Conservation (phyloP, 2,113 vertebrate species). For the Dolichotis patagonum region DNA sequence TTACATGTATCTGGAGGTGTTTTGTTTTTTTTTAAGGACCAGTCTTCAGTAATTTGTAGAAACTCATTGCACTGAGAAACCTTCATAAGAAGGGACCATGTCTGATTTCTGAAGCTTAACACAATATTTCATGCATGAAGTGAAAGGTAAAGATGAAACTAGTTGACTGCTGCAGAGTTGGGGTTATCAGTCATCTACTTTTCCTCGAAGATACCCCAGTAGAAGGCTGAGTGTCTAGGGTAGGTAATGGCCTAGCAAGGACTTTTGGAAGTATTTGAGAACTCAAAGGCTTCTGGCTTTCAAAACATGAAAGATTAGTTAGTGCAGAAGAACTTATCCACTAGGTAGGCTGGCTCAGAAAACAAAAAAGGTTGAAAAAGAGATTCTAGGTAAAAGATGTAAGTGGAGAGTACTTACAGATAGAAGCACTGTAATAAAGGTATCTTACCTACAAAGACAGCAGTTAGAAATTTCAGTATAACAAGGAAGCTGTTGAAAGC, state of each 20-base stretch:
- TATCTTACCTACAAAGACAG: neutral
- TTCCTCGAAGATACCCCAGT: neutral
- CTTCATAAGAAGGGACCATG: neutral
- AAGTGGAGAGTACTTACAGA: neutral
- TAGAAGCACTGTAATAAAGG: neutral
- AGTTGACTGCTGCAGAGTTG: neutral
- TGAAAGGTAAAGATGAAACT: neutral
- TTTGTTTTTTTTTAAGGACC: neutral
- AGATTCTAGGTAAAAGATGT: neutral
- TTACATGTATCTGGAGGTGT: neutral
- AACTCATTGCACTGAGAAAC: neutral
- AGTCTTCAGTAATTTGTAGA: neutral
- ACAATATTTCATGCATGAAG: neutral
- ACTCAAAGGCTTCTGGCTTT: neutral
- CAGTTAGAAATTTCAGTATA: neutral
- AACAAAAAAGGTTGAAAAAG: neutral
- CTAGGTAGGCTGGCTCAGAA: neutral
- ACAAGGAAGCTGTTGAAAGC: conserved; percentile 23
- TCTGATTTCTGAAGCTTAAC: conserved; percentile 17
- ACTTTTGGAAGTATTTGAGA: neutral
- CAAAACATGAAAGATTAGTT: neutral
- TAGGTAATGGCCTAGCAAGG: neutral
- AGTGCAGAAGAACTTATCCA: neutral
- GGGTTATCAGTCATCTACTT: neutral
- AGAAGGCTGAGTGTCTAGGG: neutral